These are phyloP conservation scores for Drosophila sordidula DNA, from an alignment of 2,888 invertebrate species.

Conservation along the genomic window DNA sequence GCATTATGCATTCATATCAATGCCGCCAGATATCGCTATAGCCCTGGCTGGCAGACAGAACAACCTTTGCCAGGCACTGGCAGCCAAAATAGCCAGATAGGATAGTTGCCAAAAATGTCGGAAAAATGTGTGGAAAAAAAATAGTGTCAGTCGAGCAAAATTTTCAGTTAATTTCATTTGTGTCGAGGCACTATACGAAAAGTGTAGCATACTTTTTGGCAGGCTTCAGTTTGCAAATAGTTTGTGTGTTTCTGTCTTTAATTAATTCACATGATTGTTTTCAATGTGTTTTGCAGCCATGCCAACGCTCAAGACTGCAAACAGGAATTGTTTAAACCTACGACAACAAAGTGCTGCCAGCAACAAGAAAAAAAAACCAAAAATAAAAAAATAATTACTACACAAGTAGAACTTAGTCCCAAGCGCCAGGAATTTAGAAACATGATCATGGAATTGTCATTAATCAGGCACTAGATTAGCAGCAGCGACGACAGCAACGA, in stretches of 20 bases:
- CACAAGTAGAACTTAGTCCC: conserved; percentile 10
- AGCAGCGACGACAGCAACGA: conserved; percentile 29
- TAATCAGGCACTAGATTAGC: conserved; percentile 42
- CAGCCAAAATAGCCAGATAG: conserved; percentile 54
- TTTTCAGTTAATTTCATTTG: conserved; percentile 68
- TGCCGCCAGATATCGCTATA: conserved; percentile 61
- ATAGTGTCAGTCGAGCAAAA: conserved; percentile 13
- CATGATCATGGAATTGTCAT: conserved; percentile 70
- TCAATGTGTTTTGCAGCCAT: conserved; percentile 59
- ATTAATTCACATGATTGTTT: conserved; percentile 45
- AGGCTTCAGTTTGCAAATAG: conserved; percentile 40
- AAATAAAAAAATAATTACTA: conserved; percentile 22
- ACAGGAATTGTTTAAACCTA: conserved; percentile 69
- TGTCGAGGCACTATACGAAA: conserved; percentile 21
- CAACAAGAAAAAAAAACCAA: conserved; percentile 20
- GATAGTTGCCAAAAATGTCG: conserved; percentile 55
- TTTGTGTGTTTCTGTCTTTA: conserved; percentile 48
- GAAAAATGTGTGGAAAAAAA: conserved; percentile 12
- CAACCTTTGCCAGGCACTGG: conserved; percentile 34
- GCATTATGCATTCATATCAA: conserved; percentile 49
- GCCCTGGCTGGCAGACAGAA: conserved; percentile 47
- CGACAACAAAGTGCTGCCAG: conserved; percentile 67
- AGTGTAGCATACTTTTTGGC: conserved; percentile 49
- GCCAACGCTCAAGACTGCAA: conserved; percentile 75
- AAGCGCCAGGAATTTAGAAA: conserved; percentile 47